Evolutionary conservation across 1,140 invertebrate species (phyloP).

Genomic region (Penaeus chinensis): DNA sequence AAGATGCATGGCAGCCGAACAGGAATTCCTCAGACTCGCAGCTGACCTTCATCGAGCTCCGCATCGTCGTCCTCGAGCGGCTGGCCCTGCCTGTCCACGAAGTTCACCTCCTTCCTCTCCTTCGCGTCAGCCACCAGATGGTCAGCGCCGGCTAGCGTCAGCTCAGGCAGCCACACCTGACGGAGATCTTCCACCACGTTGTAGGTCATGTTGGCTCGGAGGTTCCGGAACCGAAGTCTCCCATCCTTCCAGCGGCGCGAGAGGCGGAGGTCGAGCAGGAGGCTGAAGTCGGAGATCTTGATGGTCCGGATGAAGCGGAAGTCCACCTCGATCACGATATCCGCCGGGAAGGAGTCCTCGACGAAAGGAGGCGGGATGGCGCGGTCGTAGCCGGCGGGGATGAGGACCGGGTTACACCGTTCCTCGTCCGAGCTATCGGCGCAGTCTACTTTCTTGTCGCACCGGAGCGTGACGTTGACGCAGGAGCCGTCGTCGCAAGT

Average conservation of each 20-base stretch:
- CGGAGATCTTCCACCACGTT: conserved; percentile 33
- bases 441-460: conserved; percentile 78
- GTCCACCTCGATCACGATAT: conserved; percentile 1
- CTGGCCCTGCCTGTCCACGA: background rate
- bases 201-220: background rate
- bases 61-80: background rate
- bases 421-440: conserved; percentile 78
- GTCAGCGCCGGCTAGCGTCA: conserved; percentile 20
- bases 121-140: background rate
- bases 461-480: conserved; percentile 68
- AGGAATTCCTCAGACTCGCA: background rate
- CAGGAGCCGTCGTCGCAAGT: conserved; percentile 69
- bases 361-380: background rate
- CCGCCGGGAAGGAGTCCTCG: background rate
- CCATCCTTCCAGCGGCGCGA: conserved; percentile 20
- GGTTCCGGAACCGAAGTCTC: conserved; percentile 7
- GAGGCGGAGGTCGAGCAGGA: background rate
- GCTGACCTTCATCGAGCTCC: conserved; percentile 27
- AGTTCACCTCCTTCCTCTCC: conserved; percentile 22
- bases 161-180: conserved; percentile 31
- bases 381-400: conserved; percentile 3
- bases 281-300: background rate
- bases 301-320: conserved; percentile 3
- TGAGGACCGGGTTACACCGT: conserved; percentile 68
- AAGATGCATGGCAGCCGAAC: too few relatives aligned